These are phyloP conservation scores for Drosophila sproati DNA, from an alignment of 1,140 invertebrate species.

Conservation along the genomic window DNA sequence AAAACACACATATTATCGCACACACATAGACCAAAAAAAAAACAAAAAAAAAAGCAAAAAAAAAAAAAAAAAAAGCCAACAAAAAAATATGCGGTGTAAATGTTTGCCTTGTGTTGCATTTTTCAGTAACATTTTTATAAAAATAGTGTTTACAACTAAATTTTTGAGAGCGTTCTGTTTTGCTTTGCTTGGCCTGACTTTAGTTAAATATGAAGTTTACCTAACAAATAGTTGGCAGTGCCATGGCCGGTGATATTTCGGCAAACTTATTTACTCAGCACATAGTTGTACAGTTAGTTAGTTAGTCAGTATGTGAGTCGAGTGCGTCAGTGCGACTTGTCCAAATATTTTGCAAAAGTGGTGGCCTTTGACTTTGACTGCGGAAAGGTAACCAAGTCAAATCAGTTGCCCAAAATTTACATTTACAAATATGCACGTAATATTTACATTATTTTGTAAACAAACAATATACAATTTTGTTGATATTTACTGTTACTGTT, in stretches of 20 bases:
- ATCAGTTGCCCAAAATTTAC: background rate
- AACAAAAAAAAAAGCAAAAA: background rate
- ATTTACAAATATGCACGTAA: background rate
- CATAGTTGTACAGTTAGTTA: slow-evolving; percentile 66
- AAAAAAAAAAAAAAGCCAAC: slow-evolving; percentile 11
- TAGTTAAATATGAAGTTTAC: slow-evolving; percentile 71
- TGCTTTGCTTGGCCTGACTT: slow-evolving; percentile 35
- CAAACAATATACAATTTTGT: background rate
- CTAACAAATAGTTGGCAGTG: slow-evolving; percentile 68
- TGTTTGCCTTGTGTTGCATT: slow-evolving; percentile 79
- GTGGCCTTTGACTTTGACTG: background rate
- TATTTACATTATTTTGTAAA: background rate
- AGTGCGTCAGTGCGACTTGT: slow-evolving; percentile 37
- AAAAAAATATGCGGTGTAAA: slow-evolving; percentile 70
- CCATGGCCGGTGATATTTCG: slow-evolving; percentile 64
- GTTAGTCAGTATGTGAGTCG: slow-evolving; percentile 40
- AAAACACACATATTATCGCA: slow-evolving; percentile 26
- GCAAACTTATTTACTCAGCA: slow-evolving; percentile 74
- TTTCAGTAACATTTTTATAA: slow-evolving; percentile 73
- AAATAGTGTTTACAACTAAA: slow-evolving; percentile 70
- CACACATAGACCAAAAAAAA: slow-evolving; percentile 1
- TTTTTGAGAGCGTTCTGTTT: slow-evolving; percentile 51
- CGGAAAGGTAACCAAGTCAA: background rate
- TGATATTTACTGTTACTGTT: too few relatives aligned
- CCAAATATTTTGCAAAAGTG: slow-evolving; percentile 46